Base-by-base conservation (phyloP, 2,797 vertebrate genomes). In the Acanthopagrus latus region DNA sequence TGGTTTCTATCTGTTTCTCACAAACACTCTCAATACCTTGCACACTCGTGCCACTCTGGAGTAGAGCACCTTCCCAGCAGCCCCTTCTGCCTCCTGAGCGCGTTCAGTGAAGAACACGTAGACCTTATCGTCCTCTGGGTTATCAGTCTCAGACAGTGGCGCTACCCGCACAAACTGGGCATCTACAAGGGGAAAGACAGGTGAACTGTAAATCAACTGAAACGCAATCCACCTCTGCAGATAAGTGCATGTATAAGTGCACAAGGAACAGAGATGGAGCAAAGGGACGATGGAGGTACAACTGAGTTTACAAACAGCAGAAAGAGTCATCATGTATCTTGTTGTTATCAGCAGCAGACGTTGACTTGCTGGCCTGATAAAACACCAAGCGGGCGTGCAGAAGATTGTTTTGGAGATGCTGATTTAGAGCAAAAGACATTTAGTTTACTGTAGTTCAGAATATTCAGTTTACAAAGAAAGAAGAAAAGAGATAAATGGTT, bases 41-140 rank as follows among this genome's bases (percentile, higher is more conserved):
- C 96, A 96, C 55, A 96, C 95, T 1, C 96, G 94, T 9, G 95
- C 95, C 65, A 96, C 95, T 89, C 96, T 89, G 78, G 96, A 95
- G 89, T 96, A 96, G 47, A 96, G 84, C 78, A 96, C 95, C 83
- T 96, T 96, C 78, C 95, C 95, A 60, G 93, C 92, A 46, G 93
- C 90, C 54, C 94, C 94, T 65, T 96, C 96, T 16, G 94, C 93
- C 86, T 96, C 96, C 85, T 95, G 95, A 76, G 96, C 95, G 0
- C 91, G 94, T 92, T 96, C 96, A n/a, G 94, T 96, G 91, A 96
- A 96, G 92, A 96, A 96, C 87, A 96, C 85, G 74, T 96, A 96
- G 80, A 96, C 94, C 88, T 96, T 96, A 93, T 96, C 96, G 7
- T 96, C 96, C 70, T 96, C 95, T 38, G 94, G 93, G 87, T 96